A percentile compares a stretch with the other conserved stretches of the same genome.
phyloP scores from a whole-genome alignment of 2,113 vertebrate species.

The Grammomys dolichurus region DNA sequence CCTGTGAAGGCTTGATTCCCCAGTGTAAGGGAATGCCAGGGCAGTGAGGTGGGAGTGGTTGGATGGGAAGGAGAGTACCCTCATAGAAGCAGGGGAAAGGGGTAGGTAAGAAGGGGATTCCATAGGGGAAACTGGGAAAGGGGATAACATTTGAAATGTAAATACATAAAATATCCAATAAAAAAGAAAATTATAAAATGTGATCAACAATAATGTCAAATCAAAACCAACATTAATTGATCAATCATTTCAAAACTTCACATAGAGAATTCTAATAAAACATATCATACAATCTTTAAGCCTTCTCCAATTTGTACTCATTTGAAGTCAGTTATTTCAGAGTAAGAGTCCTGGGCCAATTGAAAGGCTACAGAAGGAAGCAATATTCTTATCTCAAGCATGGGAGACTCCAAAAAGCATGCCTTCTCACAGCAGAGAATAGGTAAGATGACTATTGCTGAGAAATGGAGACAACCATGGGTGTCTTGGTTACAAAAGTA shows the following conservation, averaged over 20 bases:
- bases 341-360: background rate
- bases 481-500: background rate
- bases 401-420: background rate
- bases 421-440: background rate
- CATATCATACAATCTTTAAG: background rate
- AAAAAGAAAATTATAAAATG: background rate
- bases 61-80: too few species aligned
- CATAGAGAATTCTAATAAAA: constrained; percentile 12
- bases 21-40: too few species aligned
- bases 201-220: background rate
- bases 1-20: too few species aligned
- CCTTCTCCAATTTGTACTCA: background rate
- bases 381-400: background rate
- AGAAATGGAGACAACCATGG: background rate
- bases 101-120: too few species aligned
- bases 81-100: too few species aligned
- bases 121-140: too few species aligned
- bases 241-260: background rate
- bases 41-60: too few species aligned
- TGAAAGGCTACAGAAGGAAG: background rate
- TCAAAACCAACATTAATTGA: background rate
- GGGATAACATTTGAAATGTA: too few species aligned
- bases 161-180: too few species aligned
- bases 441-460: background rate
- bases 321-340: background rate